A percentile compares a stretch with the other conserved stretches of the same genome.
phyloP scores from a whole-genome alignment of 2,888 invertebrate species.

The Ophonus ardosiacus region DNA sequence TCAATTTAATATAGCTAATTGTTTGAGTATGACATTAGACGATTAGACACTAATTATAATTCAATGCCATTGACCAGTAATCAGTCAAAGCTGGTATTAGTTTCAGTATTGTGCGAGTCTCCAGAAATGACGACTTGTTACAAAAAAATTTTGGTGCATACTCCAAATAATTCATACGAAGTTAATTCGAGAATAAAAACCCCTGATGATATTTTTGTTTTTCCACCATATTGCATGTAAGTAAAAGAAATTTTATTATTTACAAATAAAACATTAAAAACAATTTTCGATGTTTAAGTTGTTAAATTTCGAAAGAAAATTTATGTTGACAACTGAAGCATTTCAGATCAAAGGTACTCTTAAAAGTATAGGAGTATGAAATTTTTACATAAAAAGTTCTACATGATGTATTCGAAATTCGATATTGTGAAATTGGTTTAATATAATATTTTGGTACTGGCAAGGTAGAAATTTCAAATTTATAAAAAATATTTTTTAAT shows the following conservation, averaged over 20 bases:
- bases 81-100: background rate
- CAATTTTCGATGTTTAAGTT: too few relatives aligned
- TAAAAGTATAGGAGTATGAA: too few relatives aligned
- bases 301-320: too few relatives aligned
- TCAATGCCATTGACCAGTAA: constrained; percentile 39
- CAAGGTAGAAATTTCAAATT: too few relatives aligned
- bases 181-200: constrained; percentile 25
- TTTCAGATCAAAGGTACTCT: too few relatives aligned
- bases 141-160: constrained; percentile 55
- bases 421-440: too few relatives aligned
- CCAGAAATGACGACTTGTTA: constrained; percentile 50
- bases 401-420: too few relatives aligned
- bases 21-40: constrained; percentile 44
- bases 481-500: too few relatives aligned
- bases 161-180: background rate
- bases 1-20: constrained; percentile 53
- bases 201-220: constrained; percentile 47
- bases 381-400: too few relatives aligned
- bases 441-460: too few relatives aligned
- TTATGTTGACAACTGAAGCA: too few relatives aligned
- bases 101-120: background rate
- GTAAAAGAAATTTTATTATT: background rate
- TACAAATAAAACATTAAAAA: too few relatives aligned
- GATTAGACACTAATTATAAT: background rate
- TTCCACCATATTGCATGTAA: constrained; percentile 51